Evolutionary conservation across 2,797 vertebrate species (phyloP).

Genomic region (Sylvia borin): DNA sequence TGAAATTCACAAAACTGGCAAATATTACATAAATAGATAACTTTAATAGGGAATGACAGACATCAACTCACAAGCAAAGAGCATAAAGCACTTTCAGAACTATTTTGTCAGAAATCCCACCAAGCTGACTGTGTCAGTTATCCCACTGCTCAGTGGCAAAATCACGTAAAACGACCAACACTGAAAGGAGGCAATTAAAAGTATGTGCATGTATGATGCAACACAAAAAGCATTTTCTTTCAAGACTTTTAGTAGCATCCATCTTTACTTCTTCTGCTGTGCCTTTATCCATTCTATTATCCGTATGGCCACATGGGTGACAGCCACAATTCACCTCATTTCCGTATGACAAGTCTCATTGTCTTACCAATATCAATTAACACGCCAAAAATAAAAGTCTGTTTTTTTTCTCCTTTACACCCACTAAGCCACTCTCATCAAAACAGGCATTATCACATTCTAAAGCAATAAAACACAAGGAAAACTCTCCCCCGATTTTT

Average conservation of each 20-base stretch:
- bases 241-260: not conserved
- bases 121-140: not conserved
- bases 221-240: not conserved
- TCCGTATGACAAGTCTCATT: not conserved
- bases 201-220: not conserved
- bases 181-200: not conserved
- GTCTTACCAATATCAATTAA: not conserved
- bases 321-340: not conserved
- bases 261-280: not conserved
- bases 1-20: not conserved
- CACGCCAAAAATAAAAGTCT: not conserved
- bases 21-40: not conserved
- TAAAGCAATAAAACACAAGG: not conserved
- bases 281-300: not conserved
- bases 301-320: not conserved
- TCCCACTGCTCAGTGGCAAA: not conserved
- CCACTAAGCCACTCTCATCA: not conserved
- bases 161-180: not conserved
- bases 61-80: not conserved
- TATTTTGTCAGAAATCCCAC: not conserved
- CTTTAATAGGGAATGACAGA: not conserved
- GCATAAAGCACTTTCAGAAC: not conserved
- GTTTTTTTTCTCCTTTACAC: not conserved
- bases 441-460: not conserved
- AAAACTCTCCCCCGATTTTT: accelerated